These are phyloP conservation scores for Tuta absoluta DNA, from an alignment of 2,888 invertebrate genomes.

Conservation along the genomic window DNA sequence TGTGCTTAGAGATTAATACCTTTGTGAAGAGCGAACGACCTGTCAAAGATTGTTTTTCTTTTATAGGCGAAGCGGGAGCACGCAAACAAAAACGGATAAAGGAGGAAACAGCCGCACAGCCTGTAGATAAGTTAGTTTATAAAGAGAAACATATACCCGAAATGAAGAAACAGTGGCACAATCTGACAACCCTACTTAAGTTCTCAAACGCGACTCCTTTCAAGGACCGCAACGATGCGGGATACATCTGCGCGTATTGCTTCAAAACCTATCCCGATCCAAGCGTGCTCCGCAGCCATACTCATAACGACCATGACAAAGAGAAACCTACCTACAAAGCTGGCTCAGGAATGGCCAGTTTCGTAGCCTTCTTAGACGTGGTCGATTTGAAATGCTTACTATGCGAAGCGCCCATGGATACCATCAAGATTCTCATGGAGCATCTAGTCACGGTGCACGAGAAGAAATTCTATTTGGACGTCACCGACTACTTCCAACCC, in stretches of 20 bases:
- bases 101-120: slow-evolving; percentile 43
- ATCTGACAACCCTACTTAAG: slow-evolving; percentile 65
- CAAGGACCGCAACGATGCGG: slow-evolving; percentile 70
- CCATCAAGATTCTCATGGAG: slow-evolving; percentile 53
- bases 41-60: slow-evolving; percentile 75
- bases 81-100: slow-evolving; percentile 62
- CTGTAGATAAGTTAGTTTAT: slow-evolving; percentile 44
- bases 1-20: slow-evolving; percentile 11
- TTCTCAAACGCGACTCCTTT: slow-evolving; percentile 73
- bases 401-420: slow-evolving; percentile 58
- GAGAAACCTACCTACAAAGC: slow-evolving; percentile 69
- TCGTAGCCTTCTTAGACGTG: slow-evolving; percentile 70
- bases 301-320: slow-evolving; percentile 61
- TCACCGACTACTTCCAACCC: slow-evolving; percentile 69
- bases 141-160: slow-evolving; percentile 62
- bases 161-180: slow-evolving; percentile 75
- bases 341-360: slow-evolving; percentile 65
- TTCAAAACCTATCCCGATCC: slow-evolving; percentile 67
- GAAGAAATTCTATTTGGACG: slow-evolving; percentile 62
- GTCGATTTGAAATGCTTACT: slow-evolving; percentile 68
- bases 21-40: slow-evolving; percentile 46
- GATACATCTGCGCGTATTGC: slow-evolving; percentile 73
- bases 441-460: slow-evolving; percentile 65
- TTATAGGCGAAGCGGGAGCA: slow-evolving; percentile 72
- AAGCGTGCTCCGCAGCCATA: slow-evolving; percentile 56